A percentile compares a stretch with the other conserved stretches of the same genome.
Conservation (phyloP, 2,888 invertebrate genomes). For the Cheilosia impressa region DNA sequence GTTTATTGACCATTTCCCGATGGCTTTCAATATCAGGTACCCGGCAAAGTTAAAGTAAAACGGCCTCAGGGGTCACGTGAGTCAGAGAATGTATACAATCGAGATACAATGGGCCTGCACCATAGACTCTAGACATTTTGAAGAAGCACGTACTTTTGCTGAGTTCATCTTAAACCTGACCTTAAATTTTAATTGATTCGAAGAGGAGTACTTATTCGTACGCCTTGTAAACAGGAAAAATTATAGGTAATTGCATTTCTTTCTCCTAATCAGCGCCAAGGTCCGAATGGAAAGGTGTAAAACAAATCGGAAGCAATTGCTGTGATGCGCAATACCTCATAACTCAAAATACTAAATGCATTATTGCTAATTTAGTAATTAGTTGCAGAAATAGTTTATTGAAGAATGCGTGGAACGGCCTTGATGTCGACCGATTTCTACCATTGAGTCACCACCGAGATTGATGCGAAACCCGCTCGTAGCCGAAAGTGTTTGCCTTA, state of each 20-base stretch:
- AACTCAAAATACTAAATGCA: neutral
- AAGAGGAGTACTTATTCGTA: conserved; percentile 21
- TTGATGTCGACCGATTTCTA: conserved; percentile 13
- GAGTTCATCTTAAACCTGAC: conserved; percentile 48
- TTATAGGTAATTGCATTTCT: conserved; percentile 46
- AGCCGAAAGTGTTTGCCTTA: conserved; percentile 13
- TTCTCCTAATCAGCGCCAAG: conserved; percentile 34
- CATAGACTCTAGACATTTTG: neutral
- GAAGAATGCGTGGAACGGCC: conserved; percentile 3
- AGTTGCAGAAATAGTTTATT: neutral
- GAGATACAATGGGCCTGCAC: conserved; percentile 28
- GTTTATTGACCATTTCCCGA: conserved; percentile 19
- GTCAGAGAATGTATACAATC: conserved; percentile 43
- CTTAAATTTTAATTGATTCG: conserved; percentile 41
- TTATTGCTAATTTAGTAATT: neutral
- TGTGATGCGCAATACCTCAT: conserved; percentile 4
- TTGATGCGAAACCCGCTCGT: conserved; percentile 16
- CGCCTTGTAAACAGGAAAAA: conserved; percentile 31
- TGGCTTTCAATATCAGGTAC: conserved; percentile 3
- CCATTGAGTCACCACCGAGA: conserved; percentile 9
- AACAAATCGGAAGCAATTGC: conserved; percentile 16
- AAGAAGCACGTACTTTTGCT: conserved; percentile 21
- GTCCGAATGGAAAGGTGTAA: conserved; percentile 43
- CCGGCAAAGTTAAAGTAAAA: conserved; percentile 31
- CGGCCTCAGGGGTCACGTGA: conserved; percentile 39